These are phyloP conservation scores for Anoplius nigerrimus DNA, from an alignment of 2,888 invertebrate genomes.

Conservation along the genomic window DNA sequence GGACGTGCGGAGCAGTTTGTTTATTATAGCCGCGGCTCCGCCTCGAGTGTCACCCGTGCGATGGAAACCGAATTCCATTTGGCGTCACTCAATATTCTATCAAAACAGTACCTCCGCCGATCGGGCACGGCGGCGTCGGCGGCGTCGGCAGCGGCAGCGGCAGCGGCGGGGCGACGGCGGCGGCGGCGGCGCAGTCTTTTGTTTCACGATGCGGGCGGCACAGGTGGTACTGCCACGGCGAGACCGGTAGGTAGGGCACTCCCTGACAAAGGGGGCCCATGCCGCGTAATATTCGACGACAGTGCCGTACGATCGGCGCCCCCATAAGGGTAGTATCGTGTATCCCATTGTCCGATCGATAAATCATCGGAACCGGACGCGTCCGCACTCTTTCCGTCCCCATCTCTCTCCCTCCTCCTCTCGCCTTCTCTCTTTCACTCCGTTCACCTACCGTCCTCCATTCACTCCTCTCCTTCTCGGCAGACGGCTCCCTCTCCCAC, in stretches of 20 bases:
- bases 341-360: slow-evolving; percentile 63
- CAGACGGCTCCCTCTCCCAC: not conserved
- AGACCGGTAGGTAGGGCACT: slow-evolving; percentile 10
- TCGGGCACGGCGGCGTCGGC: slow-evolving; percentile 19
- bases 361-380: slow-evolving; percentile 45
- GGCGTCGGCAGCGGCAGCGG: no score
- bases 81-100: slow-evolving; percentile 66
- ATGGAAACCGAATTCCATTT: slow-evolving; percentile 60
- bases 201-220: slow-evolving; percentile 62
- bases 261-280: slow-evolving; percentile 17
- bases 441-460: slow-evolving; percentile 3
- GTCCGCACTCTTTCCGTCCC: slow-evolving; percentile 12
- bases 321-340: slow-evolving; percentile 67
- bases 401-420: slow-evolving; percentile 36
- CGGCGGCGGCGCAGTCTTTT: slow-evolving; percentile 52
- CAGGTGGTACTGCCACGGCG: slow-evolving; percentile 54
- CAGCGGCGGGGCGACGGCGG: no score
- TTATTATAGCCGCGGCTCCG: slow-evolving; percentile 1
- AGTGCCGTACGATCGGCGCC: slow-evolving; percentile 36
- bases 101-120: slow-evolving; percentile 40
- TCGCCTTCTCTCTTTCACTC: slow-evolving; percentile 5
- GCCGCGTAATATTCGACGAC: slow-evolving; percentile 27
- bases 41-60: slow-evolving; percentile 47
- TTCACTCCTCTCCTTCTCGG: slow-evolving; percentile 2
- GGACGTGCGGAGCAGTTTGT: not conserved